Conservation (phyloP, 2,113 vertebrate genomes). For the Equus quagga region DNA sequence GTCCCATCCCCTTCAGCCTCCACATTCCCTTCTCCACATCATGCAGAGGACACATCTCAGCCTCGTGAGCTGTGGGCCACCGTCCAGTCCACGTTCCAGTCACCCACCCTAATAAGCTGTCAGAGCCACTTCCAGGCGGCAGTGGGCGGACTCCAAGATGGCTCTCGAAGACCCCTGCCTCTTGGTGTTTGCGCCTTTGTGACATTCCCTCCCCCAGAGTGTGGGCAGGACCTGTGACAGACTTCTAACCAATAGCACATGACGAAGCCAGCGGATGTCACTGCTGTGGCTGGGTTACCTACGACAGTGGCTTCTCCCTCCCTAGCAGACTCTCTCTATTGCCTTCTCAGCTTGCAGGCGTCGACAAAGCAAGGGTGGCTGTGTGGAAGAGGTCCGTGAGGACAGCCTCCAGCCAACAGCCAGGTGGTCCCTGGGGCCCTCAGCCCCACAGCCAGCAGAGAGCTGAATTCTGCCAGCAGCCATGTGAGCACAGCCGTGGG, state of each 20-base stretch:
- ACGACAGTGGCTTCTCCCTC: not conserved
- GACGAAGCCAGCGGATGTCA: not conserved
- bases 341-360: not conserved
- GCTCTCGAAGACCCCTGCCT: not conserved
- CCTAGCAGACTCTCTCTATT: too few species aligned
- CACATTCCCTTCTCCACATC: rapidly evolving
- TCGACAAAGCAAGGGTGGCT: rapidly evolving
- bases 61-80: rapidly evolving
- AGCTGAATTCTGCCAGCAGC: not conserved
- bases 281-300: not conserved
- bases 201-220: too few species aligned
- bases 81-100: rapidly evolving
- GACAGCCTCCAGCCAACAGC: not conserved
- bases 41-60: rapidly evolving
- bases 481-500: rapidly evolving
- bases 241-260: rapidly evolving
- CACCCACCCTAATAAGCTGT: not conserved
- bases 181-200: not conserved
- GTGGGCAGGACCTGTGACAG: not conserved
- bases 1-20: not conserved
- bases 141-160: not conserved
- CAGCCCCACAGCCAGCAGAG: not conserved
- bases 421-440: rapidly evolving
- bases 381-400: rapidly evolving
- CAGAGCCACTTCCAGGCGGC: not conserved